Conservation (phyloP, 2,113 vertebrate species). For the Haliaeetus leucogaster region DNA sequence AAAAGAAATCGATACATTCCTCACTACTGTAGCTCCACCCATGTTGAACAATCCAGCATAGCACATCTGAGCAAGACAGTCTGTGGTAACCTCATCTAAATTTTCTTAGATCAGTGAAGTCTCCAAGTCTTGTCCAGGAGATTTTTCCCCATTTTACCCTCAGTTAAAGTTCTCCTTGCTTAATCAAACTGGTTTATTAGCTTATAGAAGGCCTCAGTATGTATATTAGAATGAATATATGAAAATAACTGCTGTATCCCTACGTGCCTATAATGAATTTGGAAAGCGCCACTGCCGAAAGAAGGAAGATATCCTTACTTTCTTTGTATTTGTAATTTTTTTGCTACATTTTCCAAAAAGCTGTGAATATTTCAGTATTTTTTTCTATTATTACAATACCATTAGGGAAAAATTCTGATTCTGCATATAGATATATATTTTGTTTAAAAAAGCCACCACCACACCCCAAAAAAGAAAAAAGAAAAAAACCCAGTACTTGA, state of each 20-base stretch:
- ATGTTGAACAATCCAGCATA: not conserved
- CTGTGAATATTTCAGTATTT: not conserved
- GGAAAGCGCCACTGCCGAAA: not conserved
- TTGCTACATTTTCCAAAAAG: not conserved
- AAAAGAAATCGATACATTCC: not conserved
- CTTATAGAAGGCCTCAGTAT: not conserved
- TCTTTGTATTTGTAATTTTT: not conserved
- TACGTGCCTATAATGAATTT: rapidly evolving
- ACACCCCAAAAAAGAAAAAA: not conserved
- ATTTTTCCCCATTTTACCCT: not conserved
- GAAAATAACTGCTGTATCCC: not conserved
- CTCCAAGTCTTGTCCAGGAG: not conserved
- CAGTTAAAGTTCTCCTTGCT: not conserved
- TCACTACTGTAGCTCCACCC: not conserved
- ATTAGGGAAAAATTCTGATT: not conserved
- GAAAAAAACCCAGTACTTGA: not conserved
- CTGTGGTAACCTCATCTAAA: not conserved
- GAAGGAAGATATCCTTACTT: not conserved
- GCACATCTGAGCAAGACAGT: not conserved
- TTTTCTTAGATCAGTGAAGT: not conserved
- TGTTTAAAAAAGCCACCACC: not conserved
- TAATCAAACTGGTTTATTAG: not conserved
- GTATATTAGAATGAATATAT: not conserved
- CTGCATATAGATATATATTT: not conserved
- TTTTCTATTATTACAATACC: not conserved